Conservation (phyloP, 2,113 vertebrate species). For the Machaerirhynchus nigripectus region DNA sequence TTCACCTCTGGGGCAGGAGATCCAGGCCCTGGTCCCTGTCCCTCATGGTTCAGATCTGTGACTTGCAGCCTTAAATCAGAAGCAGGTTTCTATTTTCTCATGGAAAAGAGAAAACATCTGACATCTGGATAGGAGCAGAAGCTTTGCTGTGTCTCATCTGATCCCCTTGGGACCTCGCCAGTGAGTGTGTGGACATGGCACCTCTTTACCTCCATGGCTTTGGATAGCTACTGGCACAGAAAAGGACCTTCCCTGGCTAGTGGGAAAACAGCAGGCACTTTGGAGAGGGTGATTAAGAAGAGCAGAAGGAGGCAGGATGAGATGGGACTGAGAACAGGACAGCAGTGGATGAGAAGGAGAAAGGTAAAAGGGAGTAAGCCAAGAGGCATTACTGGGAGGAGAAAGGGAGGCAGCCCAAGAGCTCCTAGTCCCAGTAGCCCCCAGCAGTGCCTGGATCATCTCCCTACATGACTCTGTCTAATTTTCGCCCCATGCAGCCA, state of each 20-base stretch:
- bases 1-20: background rate
- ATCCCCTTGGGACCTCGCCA: background rate
- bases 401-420: background rate
- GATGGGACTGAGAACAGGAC: background rate
- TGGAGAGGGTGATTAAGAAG: background rate
- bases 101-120: background rate
- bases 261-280: background rate
- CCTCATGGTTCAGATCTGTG: background rate
- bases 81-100: background rate
- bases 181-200: accelerated
- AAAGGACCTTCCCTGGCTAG: background rate
- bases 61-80: background rate
- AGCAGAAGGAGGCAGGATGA: background rate
- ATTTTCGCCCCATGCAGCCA: background rate
- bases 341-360: background rate
- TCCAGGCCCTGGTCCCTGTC: background rate
- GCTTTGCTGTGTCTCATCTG: background rate
- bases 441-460: background rate
- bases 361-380: background rate
- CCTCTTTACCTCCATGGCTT: background rate
- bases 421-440: background rate
- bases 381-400: background rate
- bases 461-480: background rate
- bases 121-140: background rate
- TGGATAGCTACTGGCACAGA: background rate